Base-by-base conservation (phyloP, 2,888 invertebrate species). In the Carabus problematicus region DNA sequence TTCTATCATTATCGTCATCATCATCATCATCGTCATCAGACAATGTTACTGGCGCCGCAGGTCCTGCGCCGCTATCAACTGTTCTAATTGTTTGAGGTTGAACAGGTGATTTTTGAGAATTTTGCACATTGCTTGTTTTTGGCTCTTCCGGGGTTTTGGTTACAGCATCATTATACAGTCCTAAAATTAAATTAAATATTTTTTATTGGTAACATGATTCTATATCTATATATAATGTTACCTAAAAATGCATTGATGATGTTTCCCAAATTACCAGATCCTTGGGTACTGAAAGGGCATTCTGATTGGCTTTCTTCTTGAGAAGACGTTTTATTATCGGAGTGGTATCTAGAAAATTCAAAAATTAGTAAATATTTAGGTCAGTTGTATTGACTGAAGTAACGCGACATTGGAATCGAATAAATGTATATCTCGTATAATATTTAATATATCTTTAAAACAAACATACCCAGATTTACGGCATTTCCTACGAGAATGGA, bases 181-280 rank as follows among this genome's bases (percentile, higher is more conserved):
- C 64, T 64, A 11, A 41, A 29, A 14, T 49, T 12, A 41, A 60
- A 56, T 11, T 9, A 47, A 2, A 47, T 47, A 14, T 29, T 29
- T n/a, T 29, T 29, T 29, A 29, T 29, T 29, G 6, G 29, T 6
- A 2, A 29, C 29, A 29, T 29, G 29, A 29, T 6, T 3, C 6
- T 3, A 29, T 29, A 29, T 12, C 1, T 52, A 16, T 16, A 54
- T 49, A 42, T 45, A 60, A n/a, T n/a, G n/a, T 67, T 67, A 67
- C 67, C 67, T 60, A 67, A 54, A 14, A 67, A 67, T 52, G 67
- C 52, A 40, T 54, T 58, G 18, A 67, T 42, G 41, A 67, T 14
- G 11, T 41, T 39, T 40, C 59, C 59, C 19, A 67, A 60, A 47
- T 41, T 54, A 1, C 43, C 47, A 40, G 52, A 52, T 42, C 39